Evolutionary conservation across 2,113 vertebrate species (phyloP).

Genomic region (Chascanopsetta lugubris): DNA sequence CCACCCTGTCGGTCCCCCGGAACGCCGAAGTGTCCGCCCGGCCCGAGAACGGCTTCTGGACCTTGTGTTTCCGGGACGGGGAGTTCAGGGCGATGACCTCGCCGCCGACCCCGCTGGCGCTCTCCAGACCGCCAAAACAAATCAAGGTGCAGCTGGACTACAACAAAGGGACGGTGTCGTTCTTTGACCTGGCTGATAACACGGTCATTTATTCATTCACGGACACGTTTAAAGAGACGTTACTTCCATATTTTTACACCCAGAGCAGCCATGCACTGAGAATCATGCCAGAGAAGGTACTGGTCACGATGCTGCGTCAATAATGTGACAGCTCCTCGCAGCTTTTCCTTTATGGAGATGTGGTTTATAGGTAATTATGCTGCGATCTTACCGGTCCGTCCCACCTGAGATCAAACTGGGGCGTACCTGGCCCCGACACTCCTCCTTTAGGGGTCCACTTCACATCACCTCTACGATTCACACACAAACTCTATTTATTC

Average conservation of each 20-base stretch:
- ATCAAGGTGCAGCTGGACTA: slow-evolving; percentile 76
- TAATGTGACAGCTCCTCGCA: too few relatives aligned
- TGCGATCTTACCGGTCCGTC: too few relatives aligned
- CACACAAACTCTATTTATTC: neutral
- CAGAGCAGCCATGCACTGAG: slow-evolving; percentile 69
- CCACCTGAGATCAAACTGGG: too few relatives aligned
- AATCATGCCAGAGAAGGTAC: slow-evolving; percentile 69
- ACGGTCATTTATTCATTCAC: slow-evolving; percentile 65
- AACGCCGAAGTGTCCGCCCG: slow-evolving; percentile 64
- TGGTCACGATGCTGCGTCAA: slow-evolving; percentile 59
- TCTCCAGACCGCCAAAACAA: slow-evolving; percentile 52
- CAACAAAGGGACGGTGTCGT: slow-evolving; percentile 70
- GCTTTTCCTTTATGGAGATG: too few relatives aligned
- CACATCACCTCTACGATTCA: neutral
- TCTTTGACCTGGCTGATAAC: slow-evolving; percentile 58
- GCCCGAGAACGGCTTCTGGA: slow-evolving; percentile 82
- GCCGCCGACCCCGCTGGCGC: slow-evolving; percentile 55
- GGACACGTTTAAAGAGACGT: slow-evolving; percentile 66
- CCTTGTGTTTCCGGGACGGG: slow-evolving; percentile 75
- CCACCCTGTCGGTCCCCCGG: slow-evolving; percentile 64
- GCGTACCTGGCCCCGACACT: too few relatives aligned
- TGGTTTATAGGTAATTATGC: too few relatives aligned
- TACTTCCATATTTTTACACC: slow-evolving; percentile 81
- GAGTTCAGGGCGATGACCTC: slow-evolving; percentile 77
- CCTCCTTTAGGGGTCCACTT: neutral